phyloP scores from a whole-genome alignment of 23 tunicate species.

The Styela clava region DNA sequence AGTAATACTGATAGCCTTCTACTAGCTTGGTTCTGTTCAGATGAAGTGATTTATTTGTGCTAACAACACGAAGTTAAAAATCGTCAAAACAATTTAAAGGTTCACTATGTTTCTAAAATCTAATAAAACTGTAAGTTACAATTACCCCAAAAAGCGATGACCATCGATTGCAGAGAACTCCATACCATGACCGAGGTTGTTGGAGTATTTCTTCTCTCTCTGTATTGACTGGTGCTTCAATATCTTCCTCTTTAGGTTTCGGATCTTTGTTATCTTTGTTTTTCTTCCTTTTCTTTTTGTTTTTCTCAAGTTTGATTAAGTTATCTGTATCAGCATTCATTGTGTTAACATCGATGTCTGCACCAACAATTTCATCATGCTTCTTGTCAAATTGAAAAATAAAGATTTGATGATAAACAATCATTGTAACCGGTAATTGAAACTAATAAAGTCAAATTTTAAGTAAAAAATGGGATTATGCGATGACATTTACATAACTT shows the following conservation, averaged over 20 bases:
- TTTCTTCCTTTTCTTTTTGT: background rate
- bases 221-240: slow-evolving; percentile 2
- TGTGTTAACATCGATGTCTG: background rate
- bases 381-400: background rate
- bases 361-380: background rate
- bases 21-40: no score
- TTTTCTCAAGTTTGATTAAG: slow-evolving; percentile 1
- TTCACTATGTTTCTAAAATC: no score
- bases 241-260: slow-evolving; percentile 7
- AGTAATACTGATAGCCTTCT: no score
- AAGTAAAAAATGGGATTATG: no score
- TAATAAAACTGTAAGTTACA: no score
- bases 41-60: no score
- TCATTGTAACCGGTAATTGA: no score
- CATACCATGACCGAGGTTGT: slow-evolving; percentile 76
- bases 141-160: slow-evolving; percentile 78
- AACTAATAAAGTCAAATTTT: no score
- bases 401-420: no score
- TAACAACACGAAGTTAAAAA: no score
- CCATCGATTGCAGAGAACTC: slow-evolving; percentile 76
- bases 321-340: background rate
- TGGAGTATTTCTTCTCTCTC: slow-evolving; percentile 46
- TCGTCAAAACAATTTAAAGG: no score
- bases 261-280: slow-evolving; percentile 7
- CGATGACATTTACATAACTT: no score